Evolutionary conservation across 2,888 invertebrate species (phyloP).

Genomic region (Trichopoda pennipes): DNA sequence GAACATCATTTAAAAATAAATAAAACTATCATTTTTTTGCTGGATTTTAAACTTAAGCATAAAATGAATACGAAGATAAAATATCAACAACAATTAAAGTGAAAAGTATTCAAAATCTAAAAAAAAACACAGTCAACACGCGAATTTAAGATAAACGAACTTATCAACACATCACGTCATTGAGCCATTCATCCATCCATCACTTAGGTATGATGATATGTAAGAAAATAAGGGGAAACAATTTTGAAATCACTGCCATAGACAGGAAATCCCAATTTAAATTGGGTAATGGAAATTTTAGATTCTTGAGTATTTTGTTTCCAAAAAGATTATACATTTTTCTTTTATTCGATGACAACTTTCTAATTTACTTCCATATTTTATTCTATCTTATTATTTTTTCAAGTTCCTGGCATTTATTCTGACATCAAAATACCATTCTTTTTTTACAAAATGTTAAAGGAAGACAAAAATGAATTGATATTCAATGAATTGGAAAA

Average conservation of each 20-base stretch:
- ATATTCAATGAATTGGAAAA: conserved; percentile 68
- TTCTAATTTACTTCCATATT: conserved; percentile 58
- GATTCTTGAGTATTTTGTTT: conserved; percentile 9
- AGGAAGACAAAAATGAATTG: conserved; percentile 43
- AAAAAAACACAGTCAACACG: not conserved
- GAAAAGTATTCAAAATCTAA: conserved; percentile 25
- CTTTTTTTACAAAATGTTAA: conserved; percentile 49
- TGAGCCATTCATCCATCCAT: conserved; percentile 58
- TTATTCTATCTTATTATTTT: not conserved
- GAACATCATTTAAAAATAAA: conserved; percentile 53
- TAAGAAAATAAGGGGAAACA: conserved; percentile 6
- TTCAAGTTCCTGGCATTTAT: conserved; percentile 3
- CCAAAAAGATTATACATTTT: too few relatives aligned
- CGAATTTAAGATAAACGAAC: conserved; percentile 21
- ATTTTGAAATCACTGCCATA: conserved; percentile 37
- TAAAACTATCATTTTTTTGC: not conserved
- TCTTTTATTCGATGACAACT: conserved; percentile 55
- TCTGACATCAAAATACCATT: conserved; percentile 44
- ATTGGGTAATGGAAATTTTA: conserved; percentile 22
- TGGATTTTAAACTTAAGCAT: conserved; percentile 5
- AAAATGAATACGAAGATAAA: conserved; percentile 10
- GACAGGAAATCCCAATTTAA: conserved; percentile 43
- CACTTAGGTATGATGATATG: conserved; percentile 29
- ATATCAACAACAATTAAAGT: conserved; percentile 19
- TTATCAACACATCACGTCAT: conserved; percentile 61